Evolutionary conservation across 2,888 invertebrate genomes (phyloP).

Genomic region (Phorcus lineatus): DNA sequence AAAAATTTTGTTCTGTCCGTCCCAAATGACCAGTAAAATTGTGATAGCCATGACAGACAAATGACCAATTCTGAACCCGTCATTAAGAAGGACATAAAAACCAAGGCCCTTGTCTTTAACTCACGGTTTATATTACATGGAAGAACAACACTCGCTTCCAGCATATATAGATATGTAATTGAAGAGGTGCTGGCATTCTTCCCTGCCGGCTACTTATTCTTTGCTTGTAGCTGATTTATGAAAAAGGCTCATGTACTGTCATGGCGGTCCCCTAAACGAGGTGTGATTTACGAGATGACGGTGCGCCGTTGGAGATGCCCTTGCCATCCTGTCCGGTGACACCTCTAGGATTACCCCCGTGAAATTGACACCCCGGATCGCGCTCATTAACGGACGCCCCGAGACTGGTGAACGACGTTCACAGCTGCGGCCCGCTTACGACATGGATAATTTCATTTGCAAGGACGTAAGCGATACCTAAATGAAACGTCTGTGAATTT

Average conservation of each 20-base stretch:
- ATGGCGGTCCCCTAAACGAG: conserved; percentile 11
- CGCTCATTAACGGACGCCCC: conserved; percentile 28
- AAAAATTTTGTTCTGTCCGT: conserved; percentile 4
- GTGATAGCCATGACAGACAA: conserved; percentile 21
- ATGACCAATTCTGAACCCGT: conserved; percentile 20
- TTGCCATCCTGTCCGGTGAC: conserved; percentile 21
- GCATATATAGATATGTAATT: conserved; percentile 16
- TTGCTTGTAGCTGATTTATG: conserved; percentile 19
- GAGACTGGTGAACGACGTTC: conserved; percentile 24
- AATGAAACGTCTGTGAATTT: conserved; percentile 25
- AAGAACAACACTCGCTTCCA: background rate
- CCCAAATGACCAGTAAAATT: conserved; percentile 24
- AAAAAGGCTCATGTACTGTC: background rate
- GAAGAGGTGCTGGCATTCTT: conserved; percentile 17
- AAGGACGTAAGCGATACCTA: conserved; percentile 23
- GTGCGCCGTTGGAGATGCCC: conserved; percentile 8
- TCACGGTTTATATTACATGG: background rate
- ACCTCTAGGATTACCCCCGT: conserved; percentile 22
- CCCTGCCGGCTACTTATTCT: background rate
- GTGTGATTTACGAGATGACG: conserved; percentile 14
- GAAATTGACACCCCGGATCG: conserved; percentile 15
- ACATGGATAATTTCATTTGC: conserved; percentile 27
- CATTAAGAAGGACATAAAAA: conserved; percentile 14
- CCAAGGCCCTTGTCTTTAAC: conserved; percentile 9
- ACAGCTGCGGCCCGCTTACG: conserved; percentile 28